Evolutionary conservation across 2,113 vertebrate genomes (phyloP), one percentile per base, ranked within the genome.

Genomic region (Parus major): DNA sequence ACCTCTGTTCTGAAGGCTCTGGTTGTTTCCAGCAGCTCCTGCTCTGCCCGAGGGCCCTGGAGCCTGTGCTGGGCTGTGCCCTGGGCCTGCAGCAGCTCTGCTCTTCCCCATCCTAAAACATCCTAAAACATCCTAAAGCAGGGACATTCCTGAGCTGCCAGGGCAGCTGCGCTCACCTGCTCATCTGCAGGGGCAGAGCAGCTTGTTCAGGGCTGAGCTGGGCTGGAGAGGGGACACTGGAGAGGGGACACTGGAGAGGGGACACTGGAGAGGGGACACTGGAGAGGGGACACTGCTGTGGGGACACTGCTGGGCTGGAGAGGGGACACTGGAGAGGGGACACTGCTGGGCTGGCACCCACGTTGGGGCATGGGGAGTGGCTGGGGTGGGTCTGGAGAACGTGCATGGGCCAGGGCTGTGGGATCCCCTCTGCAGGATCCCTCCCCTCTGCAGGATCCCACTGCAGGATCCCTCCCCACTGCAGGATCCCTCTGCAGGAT

Each of bases 91-190:
- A 46, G 35, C 69, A 39, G 27, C 18, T 19, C 15, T 0, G 0
- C 10, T 17, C 15, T 22, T n/a, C 46, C 9, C 68, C 36, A 36
- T 39, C 39, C 39, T 39, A 39, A 39, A 39, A 10, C 39, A 39
- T 11, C 39, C 39, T 39, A 39, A 39, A 39, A 10, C 20, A 3
- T n/a, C 23, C 21, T 13, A 1, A 3, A 56, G 20, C 7, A 27
- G 36, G 10, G 60, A 3, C 5, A 0, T 0, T 35, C 11, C 10
- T 7, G 44, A 12, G 15, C 50, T 8, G 33, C 35, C 17, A 5
- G 2, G 1, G 18, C 39, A 20, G 61, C 31, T 23, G 13, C 0
- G 47, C 63, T 89, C 41, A 0, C 49, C 42, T 46, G 10, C 44
- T 4, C 35, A 3, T 11, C 68, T 7, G 39, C 44, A 5, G 63